Evolutionary conservation across 2,113 vertebrate genomes (phyloP).

Genomic region (Mesoclemmys tuberculata): DNA sequence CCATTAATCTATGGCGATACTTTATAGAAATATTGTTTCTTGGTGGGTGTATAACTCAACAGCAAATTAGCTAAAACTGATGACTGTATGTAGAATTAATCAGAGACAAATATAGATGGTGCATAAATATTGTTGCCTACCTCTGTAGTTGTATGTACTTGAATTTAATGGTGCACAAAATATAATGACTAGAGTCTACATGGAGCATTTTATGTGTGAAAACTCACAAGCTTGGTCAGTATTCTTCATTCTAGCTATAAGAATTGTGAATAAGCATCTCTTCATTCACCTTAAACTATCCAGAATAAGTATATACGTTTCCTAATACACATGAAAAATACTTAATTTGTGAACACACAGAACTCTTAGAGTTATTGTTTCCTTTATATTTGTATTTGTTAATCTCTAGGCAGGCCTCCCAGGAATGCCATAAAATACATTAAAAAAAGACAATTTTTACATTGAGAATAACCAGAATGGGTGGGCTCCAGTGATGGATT

Average conservation of each 20-base stretch:
- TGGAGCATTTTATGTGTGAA: neutral
- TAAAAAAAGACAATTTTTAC: neutral
- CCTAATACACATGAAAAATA: neutral
- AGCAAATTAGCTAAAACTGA: neutral
- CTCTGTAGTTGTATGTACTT: neutral
- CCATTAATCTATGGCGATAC: neutral
- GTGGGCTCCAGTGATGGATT: too few species aligned
- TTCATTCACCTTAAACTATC: neutral
- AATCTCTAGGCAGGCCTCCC: neutral
- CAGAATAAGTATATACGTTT: neutral
- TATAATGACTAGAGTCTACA: neutral
- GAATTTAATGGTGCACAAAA: neutral
- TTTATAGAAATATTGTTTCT: neutral
- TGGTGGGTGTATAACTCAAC: neutral
- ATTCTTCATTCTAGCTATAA: neutral
- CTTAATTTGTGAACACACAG: neutral
- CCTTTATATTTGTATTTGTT: neutral
- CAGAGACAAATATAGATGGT: neutral
- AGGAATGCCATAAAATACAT: neutral
- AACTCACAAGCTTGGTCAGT: rapidly evolving
- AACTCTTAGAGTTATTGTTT: neutral
- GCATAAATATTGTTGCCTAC: neutral
- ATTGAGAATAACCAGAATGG: too few species aligned
- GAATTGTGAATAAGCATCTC: neutral
- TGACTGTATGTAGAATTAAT: neutral